Percentiles rank a stretch among this genome's conserved stretches.
Conservation (phyloP, 2,113 vertebrate species). For the Oncorhynchus kisutch region DNA sequence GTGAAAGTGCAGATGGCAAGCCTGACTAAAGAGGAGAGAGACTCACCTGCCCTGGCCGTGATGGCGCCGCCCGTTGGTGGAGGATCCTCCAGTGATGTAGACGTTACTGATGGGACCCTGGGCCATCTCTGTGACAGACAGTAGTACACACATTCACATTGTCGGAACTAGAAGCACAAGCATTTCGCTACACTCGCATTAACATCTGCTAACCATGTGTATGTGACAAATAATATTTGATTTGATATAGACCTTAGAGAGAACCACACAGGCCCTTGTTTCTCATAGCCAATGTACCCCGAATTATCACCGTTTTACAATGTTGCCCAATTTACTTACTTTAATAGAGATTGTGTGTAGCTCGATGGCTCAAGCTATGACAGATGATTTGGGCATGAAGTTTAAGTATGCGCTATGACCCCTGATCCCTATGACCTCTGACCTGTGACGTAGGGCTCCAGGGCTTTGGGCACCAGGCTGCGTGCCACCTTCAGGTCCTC, state of each 20-base stretch:
- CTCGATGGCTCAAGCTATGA: background rate
- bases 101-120: conserved; percentile 93
- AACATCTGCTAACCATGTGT: too few species aligned
- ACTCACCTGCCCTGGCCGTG: conserved; percentile 82
- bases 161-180: too few species aligned
- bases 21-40: background rate
- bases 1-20: too few species aligned
- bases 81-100: conserved; percentile 86
- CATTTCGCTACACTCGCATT: too few species aligned
- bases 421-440: background rate
- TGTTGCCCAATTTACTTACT: too few species aligned
- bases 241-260: too few species aligned
- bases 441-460: conserved; percentile 99
- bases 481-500: conserved; percentile 92
- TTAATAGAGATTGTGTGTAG: background rate
- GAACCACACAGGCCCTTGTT: too few species aligned
- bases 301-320: too few species aligned
- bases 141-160: background rate
- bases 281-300: too few species aligned
- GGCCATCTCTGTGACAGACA: conserved; percentile 86
- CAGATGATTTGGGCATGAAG: too few species aligned
- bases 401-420: background rate
- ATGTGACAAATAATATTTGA: too few species aligned
- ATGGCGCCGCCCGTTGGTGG: conserved; percentile 88
- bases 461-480: conserved; percentile 92